Conservation (phyloP, 2,113 vertebrate genomes). For the Varanus komodoensis region DNA sequence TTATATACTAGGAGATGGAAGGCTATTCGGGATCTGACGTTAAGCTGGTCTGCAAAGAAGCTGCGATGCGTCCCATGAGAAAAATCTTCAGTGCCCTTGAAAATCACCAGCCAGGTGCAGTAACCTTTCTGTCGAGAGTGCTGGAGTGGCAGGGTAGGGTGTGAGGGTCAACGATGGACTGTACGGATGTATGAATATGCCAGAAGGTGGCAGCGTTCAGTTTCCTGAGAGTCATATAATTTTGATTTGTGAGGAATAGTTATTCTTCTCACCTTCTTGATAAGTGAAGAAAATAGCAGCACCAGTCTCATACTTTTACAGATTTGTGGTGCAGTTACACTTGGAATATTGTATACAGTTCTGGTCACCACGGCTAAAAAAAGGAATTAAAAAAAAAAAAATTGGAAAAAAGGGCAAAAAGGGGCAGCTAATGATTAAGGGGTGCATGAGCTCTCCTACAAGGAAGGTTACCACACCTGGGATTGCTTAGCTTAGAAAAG, state of each 20-base stretch:
- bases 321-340: no score
- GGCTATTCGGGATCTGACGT: conserved; percentile 97
- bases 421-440: no score
- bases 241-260: not conserved
- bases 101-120: conserved; percentile 83
- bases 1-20: conserved; percentile 80
- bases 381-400: no score
- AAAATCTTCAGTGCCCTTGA: conserved; percentile 92
- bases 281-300: not conserved
- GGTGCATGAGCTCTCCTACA: no score
- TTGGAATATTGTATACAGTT: no score
- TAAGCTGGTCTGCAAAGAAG: conserved; percentile 93
- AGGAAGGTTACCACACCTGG: no score
- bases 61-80: conserved; percentile 94
- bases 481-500: no score
- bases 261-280: not conserved
- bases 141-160: no score
- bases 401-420: no score
- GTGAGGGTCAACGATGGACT: no score
- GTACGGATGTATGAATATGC: not conserved
- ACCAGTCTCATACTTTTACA: no score
- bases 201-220: conserved; percentile 75
- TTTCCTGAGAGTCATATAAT: not conserved
- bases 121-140: not conserved
- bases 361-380: no score